Percentiles rank a stretch among this genome's conserved stretches.
Evolutionary conservation across 2,797 vertebrate genomes (phyloP).

Genomic region (Syngnathus acus): DNA sequence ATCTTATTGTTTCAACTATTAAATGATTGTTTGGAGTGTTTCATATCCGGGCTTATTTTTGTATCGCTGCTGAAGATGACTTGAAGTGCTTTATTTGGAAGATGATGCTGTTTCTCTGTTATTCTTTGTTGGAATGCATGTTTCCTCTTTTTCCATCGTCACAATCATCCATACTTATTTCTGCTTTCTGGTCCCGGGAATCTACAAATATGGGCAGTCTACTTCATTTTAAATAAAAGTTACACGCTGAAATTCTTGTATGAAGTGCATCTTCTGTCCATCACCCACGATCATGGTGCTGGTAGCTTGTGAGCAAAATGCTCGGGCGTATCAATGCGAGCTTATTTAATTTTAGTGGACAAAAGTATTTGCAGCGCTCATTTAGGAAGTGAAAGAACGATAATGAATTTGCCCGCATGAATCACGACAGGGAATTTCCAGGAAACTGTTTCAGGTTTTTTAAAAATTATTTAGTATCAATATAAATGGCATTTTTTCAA

Average conservation of each 20-base stretch:
- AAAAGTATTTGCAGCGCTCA: too few species aligned
- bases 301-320: neutral
- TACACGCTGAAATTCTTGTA: neutral
- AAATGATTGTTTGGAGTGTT: slow-evolving; percentile 53
- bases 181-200: neutral
- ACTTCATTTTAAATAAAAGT: neutral
- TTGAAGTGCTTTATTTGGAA: slow-evolving; percentile 62
- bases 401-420: neutral
- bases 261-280: neutral
- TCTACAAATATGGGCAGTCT: neutral
- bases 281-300: neutral
- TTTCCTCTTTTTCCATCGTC: neutral
- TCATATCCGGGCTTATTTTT: slow-evolving; percentile 31
- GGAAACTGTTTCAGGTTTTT: neutral
- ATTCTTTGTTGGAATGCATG: slow-evolving; percentile 1
- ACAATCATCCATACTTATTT: neutral
- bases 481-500: neutral
- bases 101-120: slow-evolving; percentile 35
- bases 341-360: too few species aligned
- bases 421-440: neutral
- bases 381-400: too few species aligned
- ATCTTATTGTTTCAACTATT: slow-evolving; percentile 56
- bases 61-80: slow-evolving; percentile 40
- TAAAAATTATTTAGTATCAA: neutral
- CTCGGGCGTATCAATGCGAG: neutral